Conservation (phyloP, 1,140 invertebrate species). For the Drosophila bocqueti region DNA sequence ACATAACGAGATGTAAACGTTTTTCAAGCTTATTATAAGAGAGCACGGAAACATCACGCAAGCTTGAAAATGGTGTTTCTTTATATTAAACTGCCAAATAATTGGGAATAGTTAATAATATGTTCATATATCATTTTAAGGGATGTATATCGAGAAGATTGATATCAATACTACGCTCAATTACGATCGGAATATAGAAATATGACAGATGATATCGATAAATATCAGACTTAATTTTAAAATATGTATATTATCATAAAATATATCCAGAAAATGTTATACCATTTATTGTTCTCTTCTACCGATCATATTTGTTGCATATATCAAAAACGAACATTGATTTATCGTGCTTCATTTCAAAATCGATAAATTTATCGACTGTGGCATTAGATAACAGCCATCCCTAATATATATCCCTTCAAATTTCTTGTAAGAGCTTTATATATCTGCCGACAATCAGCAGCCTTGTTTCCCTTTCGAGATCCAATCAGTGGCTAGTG, state of each 20-base stretch:
- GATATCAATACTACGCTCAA: no score
- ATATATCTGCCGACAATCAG: background rate
- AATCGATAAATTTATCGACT: no score
- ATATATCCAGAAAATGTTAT: no score
- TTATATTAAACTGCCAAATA: background rate
- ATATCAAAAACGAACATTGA: background rate
- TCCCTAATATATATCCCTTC: no score
- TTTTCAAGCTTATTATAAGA: background rate
- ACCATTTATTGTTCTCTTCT: no score
- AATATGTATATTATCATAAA: no score
- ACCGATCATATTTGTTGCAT: no score
- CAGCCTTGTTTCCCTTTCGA: background rate
- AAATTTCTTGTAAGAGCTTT: background rate
- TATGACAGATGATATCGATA: no score
- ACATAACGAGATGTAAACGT: conserved; percentile 5
- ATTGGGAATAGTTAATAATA: background rate
- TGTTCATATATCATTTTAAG: background rate
- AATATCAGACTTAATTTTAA: no score
- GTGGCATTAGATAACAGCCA: no score
- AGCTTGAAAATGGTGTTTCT: background rate
- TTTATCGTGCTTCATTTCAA: background rate
- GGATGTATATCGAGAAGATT: no score
- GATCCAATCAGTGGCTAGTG: background rate
- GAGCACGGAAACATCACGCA: conserved; percentile 14
- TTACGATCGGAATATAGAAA: background rate